Evolutionary conservation across 2,888 invertebrate genomes (phyloP).

Genomic region (Bibio marci): DNA sequence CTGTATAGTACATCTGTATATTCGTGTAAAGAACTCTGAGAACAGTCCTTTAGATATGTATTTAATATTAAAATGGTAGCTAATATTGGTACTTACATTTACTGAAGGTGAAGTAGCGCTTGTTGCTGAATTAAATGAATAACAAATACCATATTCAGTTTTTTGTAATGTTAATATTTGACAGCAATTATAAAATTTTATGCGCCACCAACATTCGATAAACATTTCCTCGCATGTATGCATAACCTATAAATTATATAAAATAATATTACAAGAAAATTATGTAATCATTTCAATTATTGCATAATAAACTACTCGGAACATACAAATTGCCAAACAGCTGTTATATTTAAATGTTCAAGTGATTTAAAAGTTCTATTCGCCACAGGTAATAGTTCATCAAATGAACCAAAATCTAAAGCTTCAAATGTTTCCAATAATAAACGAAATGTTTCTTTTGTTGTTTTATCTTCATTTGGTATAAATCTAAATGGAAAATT

Average conservation of each 20-base stretch:
- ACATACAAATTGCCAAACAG: constrained; percentile 1
- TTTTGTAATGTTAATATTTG: constrained; percentile 19
- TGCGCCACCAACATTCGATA: constrained; percentile 19
- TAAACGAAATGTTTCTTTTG: neutral
- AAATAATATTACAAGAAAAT: neutral
- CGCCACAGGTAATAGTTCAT: neutral
- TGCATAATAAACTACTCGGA: too few species aligned
- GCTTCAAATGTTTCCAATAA: constrained; percentile 3
- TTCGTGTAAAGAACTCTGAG: too few species aligned
- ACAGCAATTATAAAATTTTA: constrained; percentile 17
- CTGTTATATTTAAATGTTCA: constrained; percentile 2
- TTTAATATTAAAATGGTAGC: too few species aligned
- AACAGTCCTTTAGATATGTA: too few species aligned
- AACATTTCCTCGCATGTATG: constrained; percentile 16
- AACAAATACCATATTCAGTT: constrained; percentile 21
- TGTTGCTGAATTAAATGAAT: constrained; percentile 20
- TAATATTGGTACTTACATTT: too few species aligned
- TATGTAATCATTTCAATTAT: too few species aligned
- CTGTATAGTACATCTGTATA: too few species aligned
- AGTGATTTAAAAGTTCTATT: neutral
- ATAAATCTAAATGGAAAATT: neutral
- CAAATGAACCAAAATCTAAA: constrained; percentile 6
- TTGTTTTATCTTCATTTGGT: neutral
- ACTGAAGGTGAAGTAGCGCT: neutral
- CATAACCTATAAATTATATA: neutral